Conservation (phyloP, 2,113 vertebrate species). For the Heliornis fulica region DNA sequence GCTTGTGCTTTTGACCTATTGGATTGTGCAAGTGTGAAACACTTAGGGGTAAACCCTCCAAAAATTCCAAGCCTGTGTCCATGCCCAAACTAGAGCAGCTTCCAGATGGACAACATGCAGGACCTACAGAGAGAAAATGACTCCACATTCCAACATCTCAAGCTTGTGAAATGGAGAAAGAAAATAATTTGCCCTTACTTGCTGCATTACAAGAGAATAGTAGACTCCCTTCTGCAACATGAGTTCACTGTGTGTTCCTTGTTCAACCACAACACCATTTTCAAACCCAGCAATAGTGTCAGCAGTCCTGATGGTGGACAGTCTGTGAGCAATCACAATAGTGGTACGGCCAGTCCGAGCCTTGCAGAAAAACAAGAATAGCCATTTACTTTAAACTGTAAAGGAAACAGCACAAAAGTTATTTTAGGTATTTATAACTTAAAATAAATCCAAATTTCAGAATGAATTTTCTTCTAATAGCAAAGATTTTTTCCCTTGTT, state of each 20-base stretch:
- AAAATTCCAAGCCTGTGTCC: neutral
- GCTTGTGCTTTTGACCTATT: neutral
- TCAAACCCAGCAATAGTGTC: conserved; percentile 77
- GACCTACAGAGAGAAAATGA: neutral
- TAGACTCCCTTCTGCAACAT: conserved; percentile 78
- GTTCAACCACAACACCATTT: conserved; percentile 72
- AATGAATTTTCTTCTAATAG: neutral
- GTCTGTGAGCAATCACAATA: conserved; percentile 78
- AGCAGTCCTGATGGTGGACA: conserved; percentile 77
- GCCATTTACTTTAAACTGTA: neutral
- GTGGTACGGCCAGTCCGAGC: conserved; percentile 78
- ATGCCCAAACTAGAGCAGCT: neutral
- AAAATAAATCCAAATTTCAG: neutral
- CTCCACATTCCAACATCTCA: no score
- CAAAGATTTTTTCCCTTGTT: neutral
- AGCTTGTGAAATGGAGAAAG: neutral
- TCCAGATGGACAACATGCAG: neutral
- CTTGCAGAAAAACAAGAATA: conserved; percentile 32
- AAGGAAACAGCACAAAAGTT: neutral
- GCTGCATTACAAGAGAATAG: conserved; percentile 77
- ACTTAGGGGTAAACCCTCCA: neutral
- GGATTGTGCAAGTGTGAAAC: neutral
- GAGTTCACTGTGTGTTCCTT: conserved; percentile 75
- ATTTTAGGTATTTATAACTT: neutral
- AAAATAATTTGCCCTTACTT: conserved; percentile 52